phyloP scores from a whole-genome alignment of 2,888 invertebrate species.

The Dioctria linearis region DNA sequence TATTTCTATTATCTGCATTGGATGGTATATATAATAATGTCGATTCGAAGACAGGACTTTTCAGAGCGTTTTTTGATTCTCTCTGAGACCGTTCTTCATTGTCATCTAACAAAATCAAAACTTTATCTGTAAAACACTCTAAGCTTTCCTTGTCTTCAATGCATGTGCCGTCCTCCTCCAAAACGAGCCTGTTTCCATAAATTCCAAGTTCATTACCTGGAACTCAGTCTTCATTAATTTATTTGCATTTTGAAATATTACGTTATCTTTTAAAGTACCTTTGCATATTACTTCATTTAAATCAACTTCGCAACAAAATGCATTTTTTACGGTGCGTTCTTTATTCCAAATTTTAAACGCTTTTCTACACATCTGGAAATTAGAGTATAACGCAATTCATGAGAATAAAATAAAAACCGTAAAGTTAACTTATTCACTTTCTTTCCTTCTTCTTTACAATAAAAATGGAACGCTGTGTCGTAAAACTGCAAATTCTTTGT shows the following conservation, averaged over 20 bases:
- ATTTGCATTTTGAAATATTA: background rate
- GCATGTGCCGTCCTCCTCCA: background rate
- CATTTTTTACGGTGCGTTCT: background rate
- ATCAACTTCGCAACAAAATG: background rate
- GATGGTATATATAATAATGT: too few species aligned
- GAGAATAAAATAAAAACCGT: background rate
- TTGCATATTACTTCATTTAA: background rate
- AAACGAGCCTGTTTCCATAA: background rate
- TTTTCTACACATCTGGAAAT: slow-evolving; percentile 7
- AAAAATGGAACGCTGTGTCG: background rate
- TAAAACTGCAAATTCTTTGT: background rate
- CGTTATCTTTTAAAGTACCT: too few species aligned
- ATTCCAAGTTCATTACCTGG: background rate
- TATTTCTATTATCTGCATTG: background rate
- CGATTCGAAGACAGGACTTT: too few species aligned
- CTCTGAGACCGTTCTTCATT: background rate
- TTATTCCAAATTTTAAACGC: slow-evolving; percentile 7
- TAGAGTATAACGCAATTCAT: too few species aligned
- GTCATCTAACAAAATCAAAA: background rate
- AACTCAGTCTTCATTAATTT: background rate
- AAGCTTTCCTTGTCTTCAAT: background rate
- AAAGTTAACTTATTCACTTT: too few species aligned
- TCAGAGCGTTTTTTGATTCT: background rate
- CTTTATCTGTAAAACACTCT: background rate
- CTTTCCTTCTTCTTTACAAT: background rate